Conservation (phyloP, 2,797 vertebrate species). For the Phoebastria nigripes region DNA sequence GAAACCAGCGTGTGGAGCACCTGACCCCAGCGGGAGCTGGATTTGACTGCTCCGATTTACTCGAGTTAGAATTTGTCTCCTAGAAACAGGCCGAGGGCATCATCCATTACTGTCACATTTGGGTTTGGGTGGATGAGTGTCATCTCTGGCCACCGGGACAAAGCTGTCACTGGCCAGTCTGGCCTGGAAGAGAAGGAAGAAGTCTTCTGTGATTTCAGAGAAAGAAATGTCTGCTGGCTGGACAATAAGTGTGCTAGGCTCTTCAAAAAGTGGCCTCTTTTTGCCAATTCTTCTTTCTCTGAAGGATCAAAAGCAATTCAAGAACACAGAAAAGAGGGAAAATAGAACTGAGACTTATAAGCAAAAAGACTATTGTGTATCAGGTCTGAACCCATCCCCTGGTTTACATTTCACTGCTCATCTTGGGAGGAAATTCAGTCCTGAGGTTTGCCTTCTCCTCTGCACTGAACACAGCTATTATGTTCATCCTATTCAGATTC, state of each 20-base stretch:
- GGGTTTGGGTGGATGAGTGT: rapidly evolving
- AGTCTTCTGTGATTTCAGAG: background rate
- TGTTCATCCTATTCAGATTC: constrained; percentile 22
- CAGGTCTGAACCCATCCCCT: background rate
- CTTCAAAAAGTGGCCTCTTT: background rate
- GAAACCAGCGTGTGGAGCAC: background rate
- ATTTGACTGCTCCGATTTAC: background rate
- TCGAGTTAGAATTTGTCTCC: background rate
- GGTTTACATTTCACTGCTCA: background rate
- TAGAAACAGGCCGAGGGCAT: background rate
- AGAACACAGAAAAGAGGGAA: background rate
- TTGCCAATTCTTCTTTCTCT: background rate
- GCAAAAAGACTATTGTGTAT: background rate
- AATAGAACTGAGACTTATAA: background rate
- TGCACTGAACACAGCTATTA: background rate
- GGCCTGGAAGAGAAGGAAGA: background rate
- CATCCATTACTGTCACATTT: background rate
- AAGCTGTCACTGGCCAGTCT: background rate
- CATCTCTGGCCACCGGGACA: background rate
- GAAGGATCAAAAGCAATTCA: background rate
- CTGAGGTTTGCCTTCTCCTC: background rate
- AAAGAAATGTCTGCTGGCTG: background rate
- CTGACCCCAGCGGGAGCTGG: background rate
- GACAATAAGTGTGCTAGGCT: background rate
- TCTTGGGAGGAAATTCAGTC: background rate